phyloP scores from a whole-genome alignment of 2,888 invertebrate species.

The Thyatira batis region DNA sequence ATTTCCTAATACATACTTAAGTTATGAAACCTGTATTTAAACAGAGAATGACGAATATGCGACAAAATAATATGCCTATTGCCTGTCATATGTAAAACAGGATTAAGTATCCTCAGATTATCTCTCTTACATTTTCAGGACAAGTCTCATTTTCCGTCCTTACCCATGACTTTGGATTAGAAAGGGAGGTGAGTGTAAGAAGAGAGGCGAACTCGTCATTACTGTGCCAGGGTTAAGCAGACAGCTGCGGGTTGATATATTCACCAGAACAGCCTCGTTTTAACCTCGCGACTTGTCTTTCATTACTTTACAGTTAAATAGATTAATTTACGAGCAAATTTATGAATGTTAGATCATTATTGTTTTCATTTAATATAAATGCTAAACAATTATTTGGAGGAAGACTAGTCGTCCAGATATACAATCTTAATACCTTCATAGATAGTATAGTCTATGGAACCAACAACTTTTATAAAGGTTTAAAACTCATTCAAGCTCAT shows the following conservation, averaged over 20 bases:
- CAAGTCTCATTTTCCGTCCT: too few relatives aligned
- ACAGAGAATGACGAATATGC: too few relatives aligned
- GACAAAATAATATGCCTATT: too few relatives aligned
- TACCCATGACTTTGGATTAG: constrained; percentile 6
- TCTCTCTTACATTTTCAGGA: too few relatives aligned
- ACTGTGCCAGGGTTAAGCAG: constrained; percentile 16
- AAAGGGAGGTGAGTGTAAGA: background rate
- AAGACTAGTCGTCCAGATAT: background rate
- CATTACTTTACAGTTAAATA: constrained; percentile 7
- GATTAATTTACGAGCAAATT: background rate
- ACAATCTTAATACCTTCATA: too few relatives aligned
- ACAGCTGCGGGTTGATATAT: constrained; percentile 25
- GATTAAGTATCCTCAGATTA: too few relatives aligned
- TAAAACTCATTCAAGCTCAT: too few relatives aligned
- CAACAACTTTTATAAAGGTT: too few relatives aligned
- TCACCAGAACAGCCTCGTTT: constrained; percentile 27
- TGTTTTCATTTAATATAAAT: background rate
- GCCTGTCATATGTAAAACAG: too few relatives aligned
- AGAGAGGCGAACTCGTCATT: constrained; percentile 7
- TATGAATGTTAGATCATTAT: background rate
- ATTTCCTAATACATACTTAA: too few relatives aligned
- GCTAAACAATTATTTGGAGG: background rate
- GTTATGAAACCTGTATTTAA: too few relatives aligned
- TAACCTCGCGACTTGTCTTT: constrained; percentile 24
- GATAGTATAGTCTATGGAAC: too few relatives aligned